phyloP scores from a whole-genome alignment of 2,888 invertebrate genomes.

The Sarcophaga rosellei region DNA sequence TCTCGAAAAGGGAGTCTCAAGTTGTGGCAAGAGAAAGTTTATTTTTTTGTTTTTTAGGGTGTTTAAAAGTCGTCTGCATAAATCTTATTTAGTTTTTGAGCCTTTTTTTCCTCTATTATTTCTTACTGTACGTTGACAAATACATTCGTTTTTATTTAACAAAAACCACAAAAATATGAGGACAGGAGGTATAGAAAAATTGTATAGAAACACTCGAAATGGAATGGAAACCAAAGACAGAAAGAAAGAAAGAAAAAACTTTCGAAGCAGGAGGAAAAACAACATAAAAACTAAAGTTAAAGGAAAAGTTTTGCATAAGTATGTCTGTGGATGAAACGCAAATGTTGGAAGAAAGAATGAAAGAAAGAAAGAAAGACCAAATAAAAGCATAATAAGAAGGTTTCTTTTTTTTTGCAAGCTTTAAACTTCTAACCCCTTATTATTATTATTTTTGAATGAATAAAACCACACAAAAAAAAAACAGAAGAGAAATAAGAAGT shows the following conservation, averaged over 20 bases:
- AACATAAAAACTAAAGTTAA: neutral
- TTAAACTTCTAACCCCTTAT: neutral
- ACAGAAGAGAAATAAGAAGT: neutral
- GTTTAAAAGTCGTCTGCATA: constrained; percentile 10
- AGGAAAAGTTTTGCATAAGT: constrained; percentile 33
- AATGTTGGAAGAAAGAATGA: neutral
- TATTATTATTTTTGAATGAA: neutral
- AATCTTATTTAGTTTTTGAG: constrained; percentile 9
- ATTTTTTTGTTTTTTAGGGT: neutral
- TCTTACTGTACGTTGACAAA: neutral
- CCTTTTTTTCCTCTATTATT: neutral
- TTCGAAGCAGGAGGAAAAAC: neutral
- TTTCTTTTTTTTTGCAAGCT: too few relatives aligned
- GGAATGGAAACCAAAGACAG: neutral
- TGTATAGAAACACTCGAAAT: neutral
- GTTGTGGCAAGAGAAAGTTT: neutral
- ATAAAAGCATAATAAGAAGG: too few relatives aligned
- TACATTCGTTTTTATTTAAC: constrained; percentile 9
- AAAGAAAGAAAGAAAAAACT: neutral
- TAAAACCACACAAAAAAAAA: neutral
- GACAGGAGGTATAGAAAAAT: neutral
- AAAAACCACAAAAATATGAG: neutral
- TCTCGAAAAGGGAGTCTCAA: neutral
- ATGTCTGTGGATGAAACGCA: neutral
- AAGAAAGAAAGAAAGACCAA: too few relatives aligned